Conservation (phyloP, 2,888 invertebrate species). For the Hetaerina titia region DNA sequence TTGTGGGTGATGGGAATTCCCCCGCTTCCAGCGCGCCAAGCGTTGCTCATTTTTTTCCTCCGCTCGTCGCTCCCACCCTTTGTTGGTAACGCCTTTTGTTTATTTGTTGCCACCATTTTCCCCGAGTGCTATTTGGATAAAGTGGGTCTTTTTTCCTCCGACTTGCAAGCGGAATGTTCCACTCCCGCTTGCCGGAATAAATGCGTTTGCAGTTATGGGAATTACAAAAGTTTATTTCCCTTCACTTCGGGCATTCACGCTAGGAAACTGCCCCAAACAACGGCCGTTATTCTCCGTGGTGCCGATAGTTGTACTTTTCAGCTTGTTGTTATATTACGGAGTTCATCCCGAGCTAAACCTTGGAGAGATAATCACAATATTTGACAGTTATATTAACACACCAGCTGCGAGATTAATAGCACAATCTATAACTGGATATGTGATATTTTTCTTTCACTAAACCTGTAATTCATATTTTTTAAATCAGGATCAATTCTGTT, state of each 20-base stretch:
- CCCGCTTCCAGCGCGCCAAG: not conserved
- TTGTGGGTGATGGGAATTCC: slow-evolving; percentile 15
- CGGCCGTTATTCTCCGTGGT: not conserved
- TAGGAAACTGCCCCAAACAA: not conserved
- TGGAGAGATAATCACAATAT: too few relatives aligned
- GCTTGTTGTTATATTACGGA: not conserved
- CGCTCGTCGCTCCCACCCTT: not conserved
- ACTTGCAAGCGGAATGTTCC: not conserved
- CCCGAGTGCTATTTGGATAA: not conserved
- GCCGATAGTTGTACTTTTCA: not conserved
- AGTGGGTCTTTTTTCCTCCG: not conserved
- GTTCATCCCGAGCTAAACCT: not conserved
- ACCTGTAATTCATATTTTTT: too few relatives aligned
- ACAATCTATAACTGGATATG: too few relatives aligned
- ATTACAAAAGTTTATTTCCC: not conserved
- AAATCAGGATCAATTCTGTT: too few relatives aligned
- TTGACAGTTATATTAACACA: too few relatives aligned
- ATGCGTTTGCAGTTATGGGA: not conserved
- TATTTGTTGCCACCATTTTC: not conserved
- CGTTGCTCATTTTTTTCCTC: not conserved
- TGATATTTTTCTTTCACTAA: too few relatives aligned
- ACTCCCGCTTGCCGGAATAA: not conserved
- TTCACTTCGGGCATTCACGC: not conserved
- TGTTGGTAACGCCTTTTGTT: slow-evolving; percentile 9
- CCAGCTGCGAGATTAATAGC: too few relatives aligned